These are phyloP conservation scores for Tortrix viridana DNA, from an alignment of 2,888 invertebrate species.

Conservation along the genomic window DNA sequence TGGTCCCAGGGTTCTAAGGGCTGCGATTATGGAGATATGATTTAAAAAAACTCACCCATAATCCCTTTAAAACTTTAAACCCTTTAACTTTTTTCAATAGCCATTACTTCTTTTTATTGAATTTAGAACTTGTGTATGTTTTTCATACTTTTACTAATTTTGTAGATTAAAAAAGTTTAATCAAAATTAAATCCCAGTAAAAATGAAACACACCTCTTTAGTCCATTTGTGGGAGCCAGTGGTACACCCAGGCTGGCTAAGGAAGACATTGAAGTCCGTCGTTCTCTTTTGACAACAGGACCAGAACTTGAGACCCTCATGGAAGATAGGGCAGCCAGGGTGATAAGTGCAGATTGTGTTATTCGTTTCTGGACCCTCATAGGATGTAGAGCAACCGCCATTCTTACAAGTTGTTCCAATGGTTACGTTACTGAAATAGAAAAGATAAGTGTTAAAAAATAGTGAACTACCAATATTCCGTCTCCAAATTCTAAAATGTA, in stretches of 20 bases:
- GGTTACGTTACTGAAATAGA: slow-evolving; percentile 70
- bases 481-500: neutral
- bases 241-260: slow-evolving; percentile 95
- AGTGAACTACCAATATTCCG: too few relatives aligned
- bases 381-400: slow-evolving; percentile 90
- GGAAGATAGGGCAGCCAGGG: slow-evolving; percentile 96
- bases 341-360: slow-evolving; percentile 89
- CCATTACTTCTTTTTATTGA: too few relatives aligned
- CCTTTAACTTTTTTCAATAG: too few relatives aligned
- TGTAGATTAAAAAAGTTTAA: too few relatives aligned
- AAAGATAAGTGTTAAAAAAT: neutral
- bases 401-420: slow-evolving; percentile 94
- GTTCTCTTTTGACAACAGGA: slow-evolving; percentile 97
- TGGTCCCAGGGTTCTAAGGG: too few relatives aligned
- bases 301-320: slow-evolving; percentile 99
- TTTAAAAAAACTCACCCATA: too few relatives aligned
- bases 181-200: too few relatives aligned
- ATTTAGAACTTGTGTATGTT: too few relatives aligned
- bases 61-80: too few relatives aligned
- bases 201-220: slow-evolving; percentile 83
- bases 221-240: slow-evolving; percentile 94
- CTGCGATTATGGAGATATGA: too few relatives aligned
- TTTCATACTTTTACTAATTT: too few relatives aligned
- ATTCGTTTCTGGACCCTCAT: slow-evolving; percentile 86
- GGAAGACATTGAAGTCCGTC: slow-evolving; percentile 95